Conservation (phyloP, 2,797 vertebrate genomes). For the Smutsia temminckii region DNA sequence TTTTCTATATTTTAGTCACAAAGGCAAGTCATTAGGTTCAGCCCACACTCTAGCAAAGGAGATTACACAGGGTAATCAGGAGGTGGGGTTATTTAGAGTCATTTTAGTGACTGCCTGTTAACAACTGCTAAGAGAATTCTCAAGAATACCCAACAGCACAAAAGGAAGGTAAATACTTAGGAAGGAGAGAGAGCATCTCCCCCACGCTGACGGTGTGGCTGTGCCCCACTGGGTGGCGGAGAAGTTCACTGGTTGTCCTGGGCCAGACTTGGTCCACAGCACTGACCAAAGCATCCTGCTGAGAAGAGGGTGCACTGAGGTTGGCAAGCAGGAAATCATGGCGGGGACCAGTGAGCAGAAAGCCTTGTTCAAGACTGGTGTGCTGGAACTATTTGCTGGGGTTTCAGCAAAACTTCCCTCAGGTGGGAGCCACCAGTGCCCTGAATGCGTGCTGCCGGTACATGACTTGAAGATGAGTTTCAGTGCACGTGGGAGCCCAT, state of each 20-base stretch:
- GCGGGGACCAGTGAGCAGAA: background rate
- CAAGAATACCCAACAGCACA: background rate
- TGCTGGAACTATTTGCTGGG: background rate
- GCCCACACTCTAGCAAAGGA: background rate
- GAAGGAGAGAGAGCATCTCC: too few species aligned
- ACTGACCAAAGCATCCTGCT: background rate
- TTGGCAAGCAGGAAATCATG: background rate
- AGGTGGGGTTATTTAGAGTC: background rate
- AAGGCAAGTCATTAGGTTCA: background rate
- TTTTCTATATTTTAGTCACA: background rate
- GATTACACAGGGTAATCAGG: background rate
- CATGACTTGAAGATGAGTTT: background rate
- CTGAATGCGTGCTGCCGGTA: background rate
- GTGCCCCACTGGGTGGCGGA: background rate
- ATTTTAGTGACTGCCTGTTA: background rate
- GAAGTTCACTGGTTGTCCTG: background rate
- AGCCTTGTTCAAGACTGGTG: background rate
- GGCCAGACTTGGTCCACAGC: background rate
- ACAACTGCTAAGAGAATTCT: background rate
- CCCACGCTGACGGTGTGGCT: background rate
- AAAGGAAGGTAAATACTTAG: background rate
- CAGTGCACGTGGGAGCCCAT: background rate
- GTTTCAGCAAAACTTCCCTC: background rate
- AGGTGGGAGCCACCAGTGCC: background rate
- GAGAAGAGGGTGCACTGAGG: too few species aligned